A percentile compares a stretch with the other conserved stretches of the same genome.
Conservation (phyloP, 2,888 invertebrate species). For the Biston stratarius region DNA sequence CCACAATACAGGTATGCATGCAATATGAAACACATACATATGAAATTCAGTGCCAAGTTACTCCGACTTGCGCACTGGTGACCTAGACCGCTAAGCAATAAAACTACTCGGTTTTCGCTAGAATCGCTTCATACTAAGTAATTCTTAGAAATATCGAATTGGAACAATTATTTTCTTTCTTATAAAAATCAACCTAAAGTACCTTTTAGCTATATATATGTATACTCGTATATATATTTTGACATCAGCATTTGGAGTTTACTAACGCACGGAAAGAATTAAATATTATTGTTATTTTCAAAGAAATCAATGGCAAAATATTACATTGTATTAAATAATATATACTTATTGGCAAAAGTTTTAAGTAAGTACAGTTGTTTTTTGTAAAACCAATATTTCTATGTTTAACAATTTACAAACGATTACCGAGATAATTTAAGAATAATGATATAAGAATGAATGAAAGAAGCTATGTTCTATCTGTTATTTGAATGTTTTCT, state of each 20-base stretch:
- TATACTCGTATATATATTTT: too few relatives aligned
- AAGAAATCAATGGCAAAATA: too few relatives aligned
- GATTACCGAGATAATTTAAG: not conserved
- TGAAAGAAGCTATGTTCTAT: conserved; percentile 49
- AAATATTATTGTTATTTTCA: too few relatives aligned
- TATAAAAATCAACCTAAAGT: not conserved
- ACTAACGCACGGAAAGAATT: too few relatives aligned
- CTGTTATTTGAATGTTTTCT: conserved; percentile 61
- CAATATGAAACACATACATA: conserved; percentile 38
- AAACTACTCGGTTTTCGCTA: conserved; percentile 6
- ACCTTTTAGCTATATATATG: not conserved
- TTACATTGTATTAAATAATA: too few relatives aligned
- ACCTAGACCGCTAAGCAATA: conserved; percentile 49
- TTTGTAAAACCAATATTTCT: too few relatives aligned
- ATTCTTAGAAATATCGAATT: not conserved
- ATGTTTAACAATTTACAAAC: too few relatives aligned
- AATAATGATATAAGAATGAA: not conserved
- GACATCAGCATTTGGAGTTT: too few relatives aligned
- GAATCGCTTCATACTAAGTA: not conserved
- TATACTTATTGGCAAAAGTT: too few relatives aligned
- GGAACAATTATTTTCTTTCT: too few relatives aligned
- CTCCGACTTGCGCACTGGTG: conserved; percentile 56
- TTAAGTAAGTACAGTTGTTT: too few relatives aligned
- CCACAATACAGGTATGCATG: conserved; percentile 15
- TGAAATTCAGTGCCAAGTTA: conserved; percentile 44